Conservation (phyloP, 2,113 vertebrate genomes). For the Planiliza haematocheilus region DNA sequence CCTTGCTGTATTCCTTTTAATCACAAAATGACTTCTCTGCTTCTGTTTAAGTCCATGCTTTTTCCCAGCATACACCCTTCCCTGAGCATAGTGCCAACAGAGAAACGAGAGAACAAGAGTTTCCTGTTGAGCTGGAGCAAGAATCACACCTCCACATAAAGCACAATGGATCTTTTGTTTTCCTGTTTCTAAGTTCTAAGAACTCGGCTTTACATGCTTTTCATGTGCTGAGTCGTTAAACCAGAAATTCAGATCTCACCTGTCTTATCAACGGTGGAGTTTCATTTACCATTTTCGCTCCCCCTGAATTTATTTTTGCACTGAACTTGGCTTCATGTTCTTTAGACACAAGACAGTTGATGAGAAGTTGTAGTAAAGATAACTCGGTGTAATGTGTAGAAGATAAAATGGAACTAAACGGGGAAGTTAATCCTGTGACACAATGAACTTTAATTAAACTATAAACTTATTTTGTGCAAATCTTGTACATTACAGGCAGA, state of each 20-base stretch:
- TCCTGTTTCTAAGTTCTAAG: not conserved
- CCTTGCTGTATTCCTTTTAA: not conserved
- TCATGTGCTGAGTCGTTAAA: not conserved
- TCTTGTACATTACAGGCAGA: not conserved
- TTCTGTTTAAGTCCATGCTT: not conserved
- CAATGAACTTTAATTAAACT: not conserved
- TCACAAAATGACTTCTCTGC: not conserved
- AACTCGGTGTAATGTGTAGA: not conserved
- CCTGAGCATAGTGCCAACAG: too few relatives aligned
- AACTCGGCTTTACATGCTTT: not conserved
- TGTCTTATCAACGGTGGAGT: not conserved
- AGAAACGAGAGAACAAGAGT: constrained; percentile 6
- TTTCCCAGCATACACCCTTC: not conserved
- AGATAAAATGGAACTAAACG: not conserved
- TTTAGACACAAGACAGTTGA: too few relatives aligned
- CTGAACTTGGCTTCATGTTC: too few relatives aligned
- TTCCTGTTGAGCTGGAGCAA: constrained; percentile 14
- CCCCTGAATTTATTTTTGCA: not conserved
- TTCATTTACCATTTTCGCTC: not conserved
- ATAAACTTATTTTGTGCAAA: not conserved
- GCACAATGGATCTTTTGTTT: not conserved
- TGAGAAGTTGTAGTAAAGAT: too few relatives aligned
- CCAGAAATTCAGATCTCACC: not conserved
- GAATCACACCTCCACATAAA: constrained; percentile 6
- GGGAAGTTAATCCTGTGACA: not conserved